Evolutionary conservation across 35 echinoderm and acorn worm species (phyloP).

Genomic region (Patiria miniata): DNA sequence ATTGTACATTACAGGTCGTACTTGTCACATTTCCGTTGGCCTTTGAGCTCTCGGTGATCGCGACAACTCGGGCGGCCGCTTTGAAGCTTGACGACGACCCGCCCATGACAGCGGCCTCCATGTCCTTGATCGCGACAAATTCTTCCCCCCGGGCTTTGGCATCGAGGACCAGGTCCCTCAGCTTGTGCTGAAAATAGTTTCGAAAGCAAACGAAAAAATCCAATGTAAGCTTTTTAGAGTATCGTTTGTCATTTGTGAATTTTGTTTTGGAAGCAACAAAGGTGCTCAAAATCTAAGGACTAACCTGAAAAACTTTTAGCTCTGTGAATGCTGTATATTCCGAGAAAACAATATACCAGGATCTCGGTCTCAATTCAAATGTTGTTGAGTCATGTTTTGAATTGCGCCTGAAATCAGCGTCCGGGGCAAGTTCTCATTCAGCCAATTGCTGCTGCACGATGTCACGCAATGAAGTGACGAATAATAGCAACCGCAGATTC

Average conservation of each 20-base stretch:
- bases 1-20: conserved; percentile 47
- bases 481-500: not conserved
- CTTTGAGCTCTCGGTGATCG: conserved; percentile 42
- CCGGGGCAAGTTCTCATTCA: no score
- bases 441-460: no score
- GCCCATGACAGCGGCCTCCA: conserved; percentile 27
- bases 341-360: no score
- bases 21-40: conserved; percentile 53
- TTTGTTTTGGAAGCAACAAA: no score
- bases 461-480: no score
- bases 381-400: no score
- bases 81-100: conserved; percentile 28
- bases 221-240: not conserved
- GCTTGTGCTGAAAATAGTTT: conserved; percentile 44
- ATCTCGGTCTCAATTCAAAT: no score
- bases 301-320: no score
- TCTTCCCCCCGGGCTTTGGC: conserved; percentile 24
- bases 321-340: no score
- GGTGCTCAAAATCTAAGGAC: no score
- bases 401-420: no score
- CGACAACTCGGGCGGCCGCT: conserved; percentile 50
- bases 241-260: not conserved
- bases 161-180: conserved; percentile 43
- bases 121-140: conserved; percentile 15
- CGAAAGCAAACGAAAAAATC: not conserved